Base-by-base conservation (phyloP, 2,113 vertebrate genomes). In the Laticauda colubrina region DNA sequence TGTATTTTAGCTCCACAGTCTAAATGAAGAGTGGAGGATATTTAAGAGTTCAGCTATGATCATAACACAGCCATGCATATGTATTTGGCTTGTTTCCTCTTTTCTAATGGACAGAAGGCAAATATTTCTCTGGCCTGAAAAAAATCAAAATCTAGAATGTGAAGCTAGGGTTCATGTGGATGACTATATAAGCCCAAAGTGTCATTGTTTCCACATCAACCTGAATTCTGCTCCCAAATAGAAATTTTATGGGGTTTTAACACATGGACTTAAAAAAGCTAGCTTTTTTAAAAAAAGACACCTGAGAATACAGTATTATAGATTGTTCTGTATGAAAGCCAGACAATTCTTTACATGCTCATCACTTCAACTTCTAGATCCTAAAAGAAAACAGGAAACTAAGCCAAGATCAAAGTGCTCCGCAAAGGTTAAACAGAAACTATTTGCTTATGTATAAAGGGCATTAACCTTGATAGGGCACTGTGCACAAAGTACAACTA, bases 381-480 rank as follows among this genome's bases (percentile, higher is more conserved):
- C 91, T 39, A 11, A 95, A 57, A 29, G 34, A 53, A 24, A 91
- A 93, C 56, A 95, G 81, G 86, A 88, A 91, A 29, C 51, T 93
- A 93, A 95, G 90, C 85, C 1, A 18, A 94, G 97, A 96, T 95
- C 96, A 95, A 96, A 96, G 93, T 20, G 87, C 89, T 94, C 89
- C 51, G 75, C 64, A 93, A 92, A 96, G 93, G 94, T 95, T 94
- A 94, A 95, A 96, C 93, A 89, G 34, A 95, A 90, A 91, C 39
- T 94, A 94, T 95, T 95, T 95, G 90, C 95, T 94, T 91, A 92
- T 89, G 89, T 93, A 93, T 96, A 96, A 20, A 96, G 96, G 97
- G 39, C 95, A 96, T 95, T 97, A 94, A 97, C 94, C 93, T 92
- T 92, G 94, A 96, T 21, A 95, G 96, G 95, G 96, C 96, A 89